Evolutionary conservation across 2,888 invertebrate species (phyloP).

Genomic region (Toxonevra muliebris): DNA sequence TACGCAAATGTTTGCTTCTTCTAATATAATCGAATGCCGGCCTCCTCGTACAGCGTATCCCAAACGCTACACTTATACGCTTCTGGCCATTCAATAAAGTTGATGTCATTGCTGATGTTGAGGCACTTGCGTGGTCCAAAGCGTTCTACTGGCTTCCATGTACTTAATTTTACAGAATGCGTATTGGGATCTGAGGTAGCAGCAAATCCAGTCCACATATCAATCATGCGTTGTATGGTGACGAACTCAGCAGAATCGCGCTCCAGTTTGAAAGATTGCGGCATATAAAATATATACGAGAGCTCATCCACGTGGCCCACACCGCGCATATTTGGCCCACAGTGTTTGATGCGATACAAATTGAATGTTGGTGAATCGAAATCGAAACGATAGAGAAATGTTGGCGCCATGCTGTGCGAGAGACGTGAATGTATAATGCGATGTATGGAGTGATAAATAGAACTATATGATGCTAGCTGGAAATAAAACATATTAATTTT

Average conservation of each 20-base stretch:
- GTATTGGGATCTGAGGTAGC: slow-evolving; percentile 56
- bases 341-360: slow-evolving; percentile 49
- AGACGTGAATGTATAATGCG: slow-evolving; percentile 51
- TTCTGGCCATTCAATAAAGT: slow-evolving; percentile 55
- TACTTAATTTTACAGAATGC: slow-evolving; percentile 39
- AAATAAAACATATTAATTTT: slow-evolving; percentile 11
- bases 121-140: slow-evolving; percentile 44
- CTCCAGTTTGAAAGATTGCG: slow-evolving; percentile 45
- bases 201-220: slow-evolving; percentile 59
- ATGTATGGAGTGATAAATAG: slow-evolving; percentile 51
- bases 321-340: slow-evolving; percentile 49
- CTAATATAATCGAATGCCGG: slow-evolving; percentile 39
- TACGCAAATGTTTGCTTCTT: too few relatives aligned
- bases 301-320: slow-evolving; percentile 60
- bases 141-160: slow-evolving; percentile 46
- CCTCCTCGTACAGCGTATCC: slow-evolving; percentile 29
- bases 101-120: slow-evolving; percentile 53
- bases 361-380: slow-evolving; percentile 60
- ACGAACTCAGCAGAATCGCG: slow-evolving; percentile 50
- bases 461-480: slow-evolving; percentile 46
- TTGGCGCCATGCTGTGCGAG: slow-evolving; percentile 47
- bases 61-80: slow-evolving; percentile 33
- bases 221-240: slow-evolving; percentile 57
- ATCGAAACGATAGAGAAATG: slow-evolving; percentile 59
- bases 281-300: slow-evolving; percentile 57